phyloP scores from a whole-genome alignment of 2,113 vertebrate species.

The Coptodon rendalli region DNA sequence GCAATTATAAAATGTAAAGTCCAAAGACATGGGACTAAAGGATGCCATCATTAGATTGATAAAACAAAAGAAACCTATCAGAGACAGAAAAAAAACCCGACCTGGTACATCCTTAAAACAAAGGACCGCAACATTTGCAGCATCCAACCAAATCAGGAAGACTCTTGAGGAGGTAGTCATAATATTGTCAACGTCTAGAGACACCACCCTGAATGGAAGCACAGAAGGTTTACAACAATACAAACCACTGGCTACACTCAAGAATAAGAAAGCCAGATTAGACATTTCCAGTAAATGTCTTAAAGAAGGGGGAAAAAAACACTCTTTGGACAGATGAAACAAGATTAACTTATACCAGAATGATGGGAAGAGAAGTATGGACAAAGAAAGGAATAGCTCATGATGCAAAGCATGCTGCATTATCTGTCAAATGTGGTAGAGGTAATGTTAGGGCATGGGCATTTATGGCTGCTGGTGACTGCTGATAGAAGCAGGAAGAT shows the following conservation, averaged over 20 bases:
- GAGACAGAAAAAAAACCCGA: accelerated
- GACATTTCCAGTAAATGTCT: not conserved
- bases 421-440: not conserved
- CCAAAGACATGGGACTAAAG: not conserved
- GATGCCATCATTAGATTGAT: not conserved
- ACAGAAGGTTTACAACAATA: not conserved
- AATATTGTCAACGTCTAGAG: not conserved
- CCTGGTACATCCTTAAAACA: not conserved
- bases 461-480: not conserved
- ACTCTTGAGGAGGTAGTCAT: not conserved
- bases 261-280: not conserved
- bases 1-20: not conserved
- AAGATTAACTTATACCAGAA: not conserved
- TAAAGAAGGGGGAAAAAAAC: not conserved
- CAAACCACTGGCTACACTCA: not conserved
- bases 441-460: not conserved
- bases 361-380: not conserved
- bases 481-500: not conserved
- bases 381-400: not conserved
- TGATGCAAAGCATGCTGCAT: not conserved
- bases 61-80: not conserved
- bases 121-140: not conserved
- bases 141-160: not conserved
- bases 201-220: not conserved
- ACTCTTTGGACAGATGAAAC: not conserved